Evolutionary conservation across 2,888 invertebrate species (phyloP).

Genomic region (Serripes groenlandicus): DNA sequence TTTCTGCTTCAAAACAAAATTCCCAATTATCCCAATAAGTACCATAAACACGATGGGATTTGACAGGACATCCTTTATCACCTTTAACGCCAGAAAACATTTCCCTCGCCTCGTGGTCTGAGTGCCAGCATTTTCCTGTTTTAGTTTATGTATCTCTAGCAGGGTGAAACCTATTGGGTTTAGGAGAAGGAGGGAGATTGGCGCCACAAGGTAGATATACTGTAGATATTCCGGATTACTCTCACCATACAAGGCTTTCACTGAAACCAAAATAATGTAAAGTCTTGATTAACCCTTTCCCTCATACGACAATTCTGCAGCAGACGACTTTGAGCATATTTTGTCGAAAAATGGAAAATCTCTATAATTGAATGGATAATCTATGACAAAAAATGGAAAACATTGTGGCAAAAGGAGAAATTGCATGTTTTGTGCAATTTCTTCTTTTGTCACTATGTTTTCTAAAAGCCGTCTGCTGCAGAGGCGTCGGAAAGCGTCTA

Average conservation of each 20-base stretch:
- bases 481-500: too few relatives aligned
- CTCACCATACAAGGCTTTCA: slow-evolving; percentile 92
- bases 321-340: too few relatives aligned
- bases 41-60: slow-evolving; percentile 98
- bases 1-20: slow-evolving; percentile 92
- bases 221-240: slow-evolving; percentile 96
- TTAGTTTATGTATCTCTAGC: slow-evolving; percentile 91
- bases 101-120: slow-evolving; percentile 25
- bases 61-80: slow-evolving; percentile 89
- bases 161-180: slow-evolving; percentile 96
- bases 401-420: too few relatives aligned
- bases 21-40: slow-evolving; percentile 94
- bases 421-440: too few relatives aligned
- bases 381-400: too few relatives aligned
- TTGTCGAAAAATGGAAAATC: too few relatives aligned
- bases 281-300: too few relatives aligned
- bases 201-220: slow-evolving; percentile 97
- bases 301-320: too few relatives aligned
- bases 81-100: slow-evolving; percentile 66
- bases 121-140: slow-evolving; percentile 25
- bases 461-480: too few relatives aligned
- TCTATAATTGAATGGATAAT: too few relatives aligned
- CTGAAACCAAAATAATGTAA: slow-evolving; percentile 65
- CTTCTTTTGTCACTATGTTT: too few relatives aligned
- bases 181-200: slow-evolving; percentile 95